Evolutionary conservation across 2,888 invertebrate genomes (phyloP).

Genomic region (Diachrysia chrysitis): DNA sequence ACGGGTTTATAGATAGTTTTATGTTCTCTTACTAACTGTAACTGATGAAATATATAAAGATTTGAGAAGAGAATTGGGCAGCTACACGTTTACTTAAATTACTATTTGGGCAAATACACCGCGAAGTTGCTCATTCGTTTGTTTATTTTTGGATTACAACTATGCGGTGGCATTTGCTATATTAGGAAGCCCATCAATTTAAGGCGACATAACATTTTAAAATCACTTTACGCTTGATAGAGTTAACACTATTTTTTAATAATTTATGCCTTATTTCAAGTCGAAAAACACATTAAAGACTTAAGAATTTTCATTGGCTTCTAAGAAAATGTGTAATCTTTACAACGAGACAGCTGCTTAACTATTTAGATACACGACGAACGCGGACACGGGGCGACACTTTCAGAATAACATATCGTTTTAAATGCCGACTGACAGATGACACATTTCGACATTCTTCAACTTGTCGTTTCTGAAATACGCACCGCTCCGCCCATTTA

Average conservation of each 20-base stretch:
- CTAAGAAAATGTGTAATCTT: conserved; percentile 78
- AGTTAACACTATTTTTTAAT: conserved; percentile 62
- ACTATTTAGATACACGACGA: conserved; percentile 83
- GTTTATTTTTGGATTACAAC: conserved; percentile 39
- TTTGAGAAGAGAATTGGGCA: background rate
- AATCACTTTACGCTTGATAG: conserved; percentile 47
- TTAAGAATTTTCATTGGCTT: conserved; percentile 78
- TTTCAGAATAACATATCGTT: conserved; percentile 87
- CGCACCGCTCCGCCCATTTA: conserved; percentile 74
- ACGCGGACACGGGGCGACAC: conserved; percentile 74
- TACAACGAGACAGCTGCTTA: conserved; percentile 81
- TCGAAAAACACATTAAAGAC: conserved; percentile 67
- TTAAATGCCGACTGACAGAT: conserved; percentile 89
- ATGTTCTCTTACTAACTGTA: too few relatives aligned
- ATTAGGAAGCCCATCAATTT: conserved; percentile 51
- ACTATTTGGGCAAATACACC: background rate
- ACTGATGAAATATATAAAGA: background rate
- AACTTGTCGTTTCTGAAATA: conserved; percentile 88
- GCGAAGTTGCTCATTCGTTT: conserved; percentile 18
- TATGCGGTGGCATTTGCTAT: conserved; percentile 45
- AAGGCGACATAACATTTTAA: conserved; percentile 43
- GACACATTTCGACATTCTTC: conserved; percentile 89
- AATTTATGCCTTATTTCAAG: conserved; percentile 66
- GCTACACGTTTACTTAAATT: background rate
- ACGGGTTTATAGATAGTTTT: too few relatives aligned